Evolutionary conservation across 2,113 vertebrate genomes (phyloP).

Genomic region (Hipposideros armiger): DNA sequence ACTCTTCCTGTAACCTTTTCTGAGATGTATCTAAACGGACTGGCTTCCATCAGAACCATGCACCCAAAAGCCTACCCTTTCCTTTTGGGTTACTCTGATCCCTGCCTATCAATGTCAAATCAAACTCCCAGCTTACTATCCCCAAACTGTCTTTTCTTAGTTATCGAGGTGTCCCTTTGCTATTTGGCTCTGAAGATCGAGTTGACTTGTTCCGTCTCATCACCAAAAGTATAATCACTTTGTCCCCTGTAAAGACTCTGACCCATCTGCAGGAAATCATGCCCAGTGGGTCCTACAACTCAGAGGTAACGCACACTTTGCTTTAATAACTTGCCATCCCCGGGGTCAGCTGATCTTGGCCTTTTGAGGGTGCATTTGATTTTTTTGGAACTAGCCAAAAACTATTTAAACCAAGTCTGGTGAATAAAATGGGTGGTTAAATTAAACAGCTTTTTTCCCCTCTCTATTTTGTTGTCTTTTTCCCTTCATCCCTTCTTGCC

Average conservation of each 20-base stretch:
- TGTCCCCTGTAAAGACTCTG: constrained; percentile 26
- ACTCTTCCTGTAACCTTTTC: neutral
- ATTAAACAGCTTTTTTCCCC: neutral
- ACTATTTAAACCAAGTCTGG: neutral
- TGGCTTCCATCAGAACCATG: neutral
- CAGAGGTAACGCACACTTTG: constrained; percentile 70
- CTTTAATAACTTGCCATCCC: neutral
- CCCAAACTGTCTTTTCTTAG: constrained; percentile 67
- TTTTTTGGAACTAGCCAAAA: constrained; percentile 36
- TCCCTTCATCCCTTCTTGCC: neutral
- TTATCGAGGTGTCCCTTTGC: constrained; percentile 68
- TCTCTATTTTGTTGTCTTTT: neutral
- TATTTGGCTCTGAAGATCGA: constrained; percentile 73
- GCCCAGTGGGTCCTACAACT: neutral
- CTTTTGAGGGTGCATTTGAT: neutral
- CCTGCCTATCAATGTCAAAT: constrained; percentile 31
- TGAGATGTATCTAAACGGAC: neutral
- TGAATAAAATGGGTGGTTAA: constrained; percentile 2
- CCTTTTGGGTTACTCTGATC: neutral
- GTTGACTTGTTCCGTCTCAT: constrained; percentile 66
- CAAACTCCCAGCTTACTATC: neutral
- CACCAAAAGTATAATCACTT: constrained; percentile 64
- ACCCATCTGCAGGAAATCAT: neutral
- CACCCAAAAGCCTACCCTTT: neutral
- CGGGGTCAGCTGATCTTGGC: neutral